Percentiles rank a stretch among this genome's conserved stretches.
phyloP scores from a whole-genome alignment of 2,888 invertebrate genomes.

The Lasioglossum marginatum region DNA sequence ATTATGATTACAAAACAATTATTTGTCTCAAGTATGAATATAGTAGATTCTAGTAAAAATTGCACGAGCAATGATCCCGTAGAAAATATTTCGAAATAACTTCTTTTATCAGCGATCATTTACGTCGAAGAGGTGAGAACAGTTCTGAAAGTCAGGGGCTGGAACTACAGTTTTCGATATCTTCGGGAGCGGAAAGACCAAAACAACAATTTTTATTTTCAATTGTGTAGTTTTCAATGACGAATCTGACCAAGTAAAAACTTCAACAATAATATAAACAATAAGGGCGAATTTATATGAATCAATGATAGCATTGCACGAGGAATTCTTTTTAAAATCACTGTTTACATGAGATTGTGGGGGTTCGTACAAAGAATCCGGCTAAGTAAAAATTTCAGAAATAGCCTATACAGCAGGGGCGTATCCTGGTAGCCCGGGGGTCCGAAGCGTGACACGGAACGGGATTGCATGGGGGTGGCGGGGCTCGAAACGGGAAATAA shows the following conservation, averaged over 20 bases:
- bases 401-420: constrained; percentile 51
- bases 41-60: neutral
- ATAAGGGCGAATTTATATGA: constrained; percentile 4
- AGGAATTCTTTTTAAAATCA: too few species aligned
- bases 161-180: neutral
- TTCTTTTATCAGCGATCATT: too few species aligned
- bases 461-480: constrained; percentile 63
- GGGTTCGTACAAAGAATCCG: neutral
- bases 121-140: too few species aligned
- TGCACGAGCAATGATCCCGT: neutral
- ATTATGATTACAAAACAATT: too few species aligned
- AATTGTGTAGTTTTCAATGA: neutral
- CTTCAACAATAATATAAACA: constrained; percentile 10
- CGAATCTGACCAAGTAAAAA: neutral
- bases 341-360: neutral
- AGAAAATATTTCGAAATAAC: neutral
- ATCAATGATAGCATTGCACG: too few species aligned
- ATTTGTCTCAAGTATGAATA: neutral
- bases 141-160: neutral
- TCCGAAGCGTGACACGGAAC: constrained; percentile 60
- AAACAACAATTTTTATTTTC: neutral
- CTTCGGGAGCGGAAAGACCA: neutral
- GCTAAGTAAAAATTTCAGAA: neutral
- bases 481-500: constrained; percentile 59
- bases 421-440: constrained; percentile 49